Evolutionary conservation across 1,140 invertebrate species (phyloP).

Genomic region (Philotrypesis tridentata): DNA sequence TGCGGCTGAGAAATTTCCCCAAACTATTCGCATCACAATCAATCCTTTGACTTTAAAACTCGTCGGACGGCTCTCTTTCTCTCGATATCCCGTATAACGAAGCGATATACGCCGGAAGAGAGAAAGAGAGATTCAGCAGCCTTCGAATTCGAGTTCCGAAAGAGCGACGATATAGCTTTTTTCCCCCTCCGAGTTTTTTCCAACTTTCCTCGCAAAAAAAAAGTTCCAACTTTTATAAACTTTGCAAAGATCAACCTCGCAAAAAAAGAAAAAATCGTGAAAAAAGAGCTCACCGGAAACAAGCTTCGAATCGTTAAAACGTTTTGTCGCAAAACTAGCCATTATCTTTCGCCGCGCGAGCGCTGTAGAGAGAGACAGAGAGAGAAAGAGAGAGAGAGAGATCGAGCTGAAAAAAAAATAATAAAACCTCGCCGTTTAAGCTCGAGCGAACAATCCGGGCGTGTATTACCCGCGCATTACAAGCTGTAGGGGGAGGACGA

Average conservation of each 20-base stretch:
- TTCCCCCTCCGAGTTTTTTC: not conserved
- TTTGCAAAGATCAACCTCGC: not conserved
- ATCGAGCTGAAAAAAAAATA: conserved; percentile 6
- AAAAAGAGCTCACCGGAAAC: not conserved
- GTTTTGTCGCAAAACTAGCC: not conserved
- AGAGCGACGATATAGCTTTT: not conserved
- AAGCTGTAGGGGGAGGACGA: not conserved
- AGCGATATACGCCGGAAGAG: not conserved
- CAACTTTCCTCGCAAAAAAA: not conserved
- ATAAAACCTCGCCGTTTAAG: conserved; percentile 11
- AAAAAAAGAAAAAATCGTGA: not conserved
- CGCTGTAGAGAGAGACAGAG: no score
- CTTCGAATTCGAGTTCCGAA: not conserved
- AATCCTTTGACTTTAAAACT: not conserved
- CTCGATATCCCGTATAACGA: not conserved
- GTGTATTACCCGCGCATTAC: conserved; percentile 17
- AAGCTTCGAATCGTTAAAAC: not conserved
- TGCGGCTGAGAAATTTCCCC: no score
- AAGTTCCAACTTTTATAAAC: not conserved
- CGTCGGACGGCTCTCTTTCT: no score
- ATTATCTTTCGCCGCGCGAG: not conserved
- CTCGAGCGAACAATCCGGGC: conserved; percentile 17
- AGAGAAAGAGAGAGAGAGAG: no score
- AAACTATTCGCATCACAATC: not conserved
- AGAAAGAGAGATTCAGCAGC: not conserved